Evolutionary conservation across 2,797 vertebrate genomes (phyloP).

Genomic region (Spheniscus humboldti): DNA sequence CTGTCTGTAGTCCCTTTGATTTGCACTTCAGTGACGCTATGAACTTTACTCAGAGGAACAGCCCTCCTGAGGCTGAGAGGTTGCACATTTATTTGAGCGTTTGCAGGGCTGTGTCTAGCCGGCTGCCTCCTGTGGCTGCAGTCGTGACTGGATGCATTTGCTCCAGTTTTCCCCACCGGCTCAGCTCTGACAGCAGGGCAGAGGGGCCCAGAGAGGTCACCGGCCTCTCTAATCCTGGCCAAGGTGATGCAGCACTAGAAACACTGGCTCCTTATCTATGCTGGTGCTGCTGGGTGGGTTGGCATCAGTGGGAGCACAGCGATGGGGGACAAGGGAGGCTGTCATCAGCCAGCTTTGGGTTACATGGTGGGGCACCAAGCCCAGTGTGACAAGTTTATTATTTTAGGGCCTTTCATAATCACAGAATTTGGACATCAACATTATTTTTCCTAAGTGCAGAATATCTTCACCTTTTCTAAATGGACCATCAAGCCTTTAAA

Average conservation of each 20-base stretch:
- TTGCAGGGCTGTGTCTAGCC: background rate
- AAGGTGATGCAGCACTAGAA: background rate
- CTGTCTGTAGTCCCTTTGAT: background rate
- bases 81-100: background rate
- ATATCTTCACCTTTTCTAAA: background rate
- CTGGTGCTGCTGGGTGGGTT: background rate
- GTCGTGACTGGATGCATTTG: fast-evolving
- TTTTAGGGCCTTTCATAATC: background rate
- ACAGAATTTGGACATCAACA: background rate
- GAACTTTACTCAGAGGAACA: background rate
- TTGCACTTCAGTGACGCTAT: background rate
- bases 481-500: background rate
- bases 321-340: background rate
- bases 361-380: fast-evolving
- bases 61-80: background rate
- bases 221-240: fast-evolving
- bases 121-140: background rate
- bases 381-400: background rate
- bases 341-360: background rate
- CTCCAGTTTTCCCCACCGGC: background rate
- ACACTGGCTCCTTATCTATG: background rate
- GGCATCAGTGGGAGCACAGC: background rate
- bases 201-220: background rate
- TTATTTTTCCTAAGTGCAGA: background rate
- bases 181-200: background rate